A percentile compares a stretch with the other conserved stretches of the same genome.
These are phyloP conservation scores for Bruchidius siliquastri DNA, from an alignment of 2,888 invertebrate species.

Conservation along the genomic window DNA sequence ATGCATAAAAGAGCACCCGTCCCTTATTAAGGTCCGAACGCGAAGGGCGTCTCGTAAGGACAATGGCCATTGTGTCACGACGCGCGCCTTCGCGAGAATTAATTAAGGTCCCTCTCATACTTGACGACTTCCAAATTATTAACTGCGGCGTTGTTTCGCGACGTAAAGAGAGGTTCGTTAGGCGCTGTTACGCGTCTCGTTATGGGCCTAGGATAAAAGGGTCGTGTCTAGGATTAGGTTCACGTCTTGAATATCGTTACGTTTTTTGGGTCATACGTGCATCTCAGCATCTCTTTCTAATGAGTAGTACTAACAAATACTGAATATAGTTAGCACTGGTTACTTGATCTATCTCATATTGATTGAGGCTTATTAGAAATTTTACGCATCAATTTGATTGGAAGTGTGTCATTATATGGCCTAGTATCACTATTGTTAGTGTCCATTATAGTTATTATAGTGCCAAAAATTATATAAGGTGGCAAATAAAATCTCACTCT, in stretches of 20 bases:
- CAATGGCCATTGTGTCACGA: constrained; percentile 32
- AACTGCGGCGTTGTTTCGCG: constrained; percentile 15
- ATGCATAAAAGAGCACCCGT: neutral
- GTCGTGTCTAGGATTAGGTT: neutral
- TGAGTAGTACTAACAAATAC: no score
- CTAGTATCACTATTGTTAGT: no score
- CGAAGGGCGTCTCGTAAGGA: constrained; percentile 25
- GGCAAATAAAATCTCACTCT: no score
- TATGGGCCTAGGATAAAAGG: neutral
- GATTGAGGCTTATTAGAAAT: no score
- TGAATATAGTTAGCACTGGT: no score
- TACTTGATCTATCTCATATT: no score
- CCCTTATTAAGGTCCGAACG: neutral
- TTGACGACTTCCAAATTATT: constrained; percentile 26
- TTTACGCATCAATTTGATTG: no score
- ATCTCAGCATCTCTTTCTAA: no score
- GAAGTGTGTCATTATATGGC: no score
- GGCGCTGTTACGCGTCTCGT: neutral
- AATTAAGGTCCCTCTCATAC: constrained; percentile 25
- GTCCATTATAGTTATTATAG: no score
- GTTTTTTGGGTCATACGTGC: neutral
- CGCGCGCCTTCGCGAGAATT: constrained; percentile 25
- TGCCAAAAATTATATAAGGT: no score
- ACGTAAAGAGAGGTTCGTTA: constrained; percentile 17
- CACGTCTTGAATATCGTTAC: neutral